Conservation (phyloP, 2,113 vertebrate species). For the Falco punctatus region DNA sequence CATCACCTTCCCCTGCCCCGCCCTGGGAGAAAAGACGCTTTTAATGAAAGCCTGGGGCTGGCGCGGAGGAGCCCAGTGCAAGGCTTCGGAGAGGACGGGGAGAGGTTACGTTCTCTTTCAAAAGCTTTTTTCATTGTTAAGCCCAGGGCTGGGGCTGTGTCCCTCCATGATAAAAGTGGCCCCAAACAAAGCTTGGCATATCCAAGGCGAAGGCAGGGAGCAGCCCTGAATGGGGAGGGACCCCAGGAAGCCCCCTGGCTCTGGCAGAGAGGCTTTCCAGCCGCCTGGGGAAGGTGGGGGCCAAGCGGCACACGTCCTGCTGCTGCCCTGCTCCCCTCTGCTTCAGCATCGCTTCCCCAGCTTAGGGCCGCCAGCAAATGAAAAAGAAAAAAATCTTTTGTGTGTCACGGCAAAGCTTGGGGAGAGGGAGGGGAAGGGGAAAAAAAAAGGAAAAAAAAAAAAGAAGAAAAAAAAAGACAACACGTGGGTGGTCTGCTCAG, state of each 20-base stretch:
- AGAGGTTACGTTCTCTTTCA: neutral
- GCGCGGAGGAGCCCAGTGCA: neutral
- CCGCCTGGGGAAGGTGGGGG: neutral
- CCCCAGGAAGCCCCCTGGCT: neutral
- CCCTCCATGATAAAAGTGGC: constrained; percentile 2
- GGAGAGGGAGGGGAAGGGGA: neutral
- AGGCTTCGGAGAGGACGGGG: neutral
- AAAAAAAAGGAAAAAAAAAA: accelerated
- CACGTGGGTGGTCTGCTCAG: constrained; percentile 53
- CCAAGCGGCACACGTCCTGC: neutral
- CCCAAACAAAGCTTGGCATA: constrained; percentile 39
- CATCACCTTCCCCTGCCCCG: neutral
- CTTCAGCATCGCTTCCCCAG: neutral
- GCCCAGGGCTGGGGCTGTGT: neutral
- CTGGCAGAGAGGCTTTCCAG: neutral
- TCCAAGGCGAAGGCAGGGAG: neutral
- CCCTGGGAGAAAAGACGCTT: neutral
- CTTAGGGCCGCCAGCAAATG: neutral
- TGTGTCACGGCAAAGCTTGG: constrained; percentile 17
- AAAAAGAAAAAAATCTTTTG: constrained; percentile 23
- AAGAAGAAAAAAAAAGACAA: neutral
- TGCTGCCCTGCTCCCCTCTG: neutral
- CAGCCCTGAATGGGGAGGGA: neutral
- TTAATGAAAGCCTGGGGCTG: neutral
- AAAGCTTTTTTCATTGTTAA: constrained; percentile 48